Evolutionary conservation across 1,140 invertebrate species (phyloP).

Genomic region (Hyles vespertilio): DNA sequence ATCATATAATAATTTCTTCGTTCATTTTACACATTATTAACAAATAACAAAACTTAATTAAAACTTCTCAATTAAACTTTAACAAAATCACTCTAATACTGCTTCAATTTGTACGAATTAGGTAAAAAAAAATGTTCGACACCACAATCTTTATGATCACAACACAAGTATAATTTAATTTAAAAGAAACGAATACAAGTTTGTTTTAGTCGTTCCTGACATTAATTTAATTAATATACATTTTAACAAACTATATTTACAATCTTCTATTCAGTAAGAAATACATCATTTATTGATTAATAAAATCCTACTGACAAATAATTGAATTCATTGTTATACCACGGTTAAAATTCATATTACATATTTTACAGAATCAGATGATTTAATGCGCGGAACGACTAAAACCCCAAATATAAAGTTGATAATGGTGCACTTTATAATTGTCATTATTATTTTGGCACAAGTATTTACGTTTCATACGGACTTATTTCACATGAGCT

Average conservation of each 20-base stretch:
- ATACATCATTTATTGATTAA: too few relatives aligned
- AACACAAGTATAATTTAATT: constrained; percentile 28
- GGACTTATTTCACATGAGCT: constrained; percentile 32
- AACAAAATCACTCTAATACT: constrained; percentile 76
- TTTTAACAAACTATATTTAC: too few relatives aligned
- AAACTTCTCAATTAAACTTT: constrained; percentile 71
- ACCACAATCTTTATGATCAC: constrained; percentile 55
- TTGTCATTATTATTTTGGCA: constrained; percentile 47
- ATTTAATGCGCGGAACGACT: neutral
- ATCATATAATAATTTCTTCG: neutral
- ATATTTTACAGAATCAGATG: constrained; percentile 1
- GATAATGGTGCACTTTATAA: constrained; percentile 8
- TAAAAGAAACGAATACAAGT: neutral
- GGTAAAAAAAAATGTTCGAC: constrained; percentile 54
- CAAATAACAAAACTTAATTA: constrained; percentile 75
- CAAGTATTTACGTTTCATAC: constrained; percentile 48
- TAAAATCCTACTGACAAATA: too few relatives aligned
- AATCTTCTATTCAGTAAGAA: too few relatives aligned
- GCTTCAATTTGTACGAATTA: constrained; percentile 74
- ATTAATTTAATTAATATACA: too few relatives aligned
- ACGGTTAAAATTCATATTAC: neutral
- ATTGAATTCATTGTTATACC: too few relatives aligned
- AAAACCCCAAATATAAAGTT: neutral
- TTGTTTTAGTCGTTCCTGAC: too few relatives aligned
- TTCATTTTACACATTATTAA: constrained; percentile 45